Evolutionary conservation across 2,113 vertebrate genomes (phyloP), one percentile per base, ranked within the genome.

Genomic region (Labrus mixtus): DNA sequence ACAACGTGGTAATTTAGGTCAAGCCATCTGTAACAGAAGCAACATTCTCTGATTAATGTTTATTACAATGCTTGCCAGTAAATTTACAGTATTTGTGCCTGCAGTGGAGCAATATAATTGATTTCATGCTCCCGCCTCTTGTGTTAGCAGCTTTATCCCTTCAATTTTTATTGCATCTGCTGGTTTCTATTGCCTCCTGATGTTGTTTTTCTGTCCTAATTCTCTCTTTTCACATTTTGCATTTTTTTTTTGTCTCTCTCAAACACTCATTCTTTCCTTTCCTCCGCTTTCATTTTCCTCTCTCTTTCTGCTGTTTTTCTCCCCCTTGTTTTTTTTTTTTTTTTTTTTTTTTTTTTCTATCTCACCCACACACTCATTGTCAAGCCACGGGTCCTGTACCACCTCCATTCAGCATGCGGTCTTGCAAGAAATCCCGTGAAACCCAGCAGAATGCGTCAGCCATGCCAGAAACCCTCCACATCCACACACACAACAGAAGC

Each of bases 401-500:
- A 74, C 78, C 73, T 87, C 64, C 61, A 63, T 83, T 78, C 84
- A 78, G 60, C 64, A 56, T 72, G 60, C 76, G 76, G 81, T 84
- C 82, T 76, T 75, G 73, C 9, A 17, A 90, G 77, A 78, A 89
- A 89, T 84, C 78, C 75, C 15, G 1, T 83, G 82, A 88, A 91
- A 20, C 48, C 77, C 76, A 51, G 61, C 70, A 90, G 79, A 87
- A 90, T 78, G 89, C 71, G 46, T 19, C 25, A 6, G 68, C 63
- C 0, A 22, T 86, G 89, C 87, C 90, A 90, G 83, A 83, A 51
- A 51, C 48, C 70, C 62, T 33, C 69, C 12, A 16, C 81, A 75
- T 81, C 71, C 46, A 19, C 83, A 78, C 89, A 83, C 87, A 82
- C 73, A 87, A 76, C 82, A 90, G 87, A 75, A 85, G 84, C 72